Conservation (phyloP, 2,888 invertebrate genomes). For the Lycocerus yunnanus region DNA sequence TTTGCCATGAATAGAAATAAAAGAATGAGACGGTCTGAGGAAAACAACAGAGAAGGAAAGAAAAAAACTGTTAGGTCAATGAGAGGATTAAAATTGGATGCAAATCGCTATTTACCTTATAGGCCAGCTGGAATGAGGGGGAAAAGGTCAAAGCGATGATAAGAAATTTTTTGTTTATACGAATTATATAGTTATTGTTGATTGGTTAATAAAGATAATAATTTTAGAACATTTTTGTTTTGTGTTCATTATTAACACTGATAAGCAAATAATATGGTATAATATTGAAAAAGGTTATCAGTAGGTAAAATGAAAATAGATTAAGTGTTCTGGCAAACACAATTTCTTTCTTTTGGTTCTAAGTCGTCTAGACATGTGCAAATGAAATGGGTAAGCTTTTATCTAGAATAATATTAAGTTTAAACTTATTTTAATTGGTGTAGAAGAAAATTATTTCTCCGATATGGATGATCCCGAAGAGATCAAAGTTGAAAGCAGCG, state of each 20-base stretch:
- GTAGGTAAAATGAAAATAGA: neutral
- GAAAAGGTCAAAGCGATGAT: neutral
- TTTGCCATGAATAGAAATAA: conserved; percentile 68
- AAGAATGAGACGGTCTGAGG: conserved; percentile 61
- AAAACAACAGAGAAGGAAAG: conserved; percentile 69
- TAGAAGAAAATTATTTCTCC: neutral
- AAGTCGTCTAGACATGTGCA: neutral
- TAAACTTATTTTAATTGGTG: neutral
- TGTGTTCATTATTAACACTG: neutral
- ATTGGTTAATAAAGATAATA: neutral
- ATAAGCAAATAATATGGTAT: neutral
- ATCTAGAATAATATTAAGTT: neutral
- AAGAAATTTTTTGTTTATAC: neutral
- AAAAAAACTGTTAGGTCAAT: conserved; percentile 67
- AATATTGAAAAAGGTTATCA: neutral
- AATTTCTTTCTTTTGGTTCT: neutral
- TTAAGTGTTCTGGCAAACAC: neutral
- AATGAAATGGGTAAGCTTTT: neutral
- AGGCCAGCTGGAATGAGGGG: neutral
- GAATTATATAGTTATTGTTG: neutral
- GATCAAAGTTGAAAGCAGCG: conserved; percentile 13
- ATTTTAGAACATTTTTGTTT: neutral
- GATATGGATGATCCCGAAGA: conserved; percentile 18
- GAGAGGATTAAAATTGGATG: neutral
- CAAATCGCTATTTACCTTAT: neutral